These are phyloP conservation scores for Lochmaea crataegi DNA, from an alignment of 2,888 invertebrate genomes.

Conservation along the genomic window DNA sequence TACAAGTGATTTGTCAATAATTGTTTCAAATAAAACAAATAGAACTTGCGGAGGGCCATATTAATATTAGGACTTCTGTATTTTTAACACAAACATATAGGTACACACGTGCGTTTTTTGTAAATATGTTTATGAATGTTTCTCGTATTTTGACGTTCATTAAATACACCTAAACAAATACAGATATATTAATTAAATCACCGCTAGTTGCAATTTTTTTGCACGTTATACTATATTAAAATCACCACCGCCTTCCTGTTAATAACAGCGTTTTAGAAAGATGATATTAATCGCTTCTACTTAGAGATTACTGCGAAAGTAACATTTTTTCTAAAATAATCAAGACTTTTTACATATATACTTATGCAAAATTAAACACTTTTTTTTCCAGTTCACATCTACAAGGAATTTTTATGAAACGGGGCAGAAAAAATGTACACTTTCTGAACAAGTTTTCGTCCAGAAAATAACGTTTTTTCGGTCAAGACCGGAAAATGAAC, in stretches of 20 bases:
- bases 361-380: too few relatives aligned
- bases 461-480: too few relatives aligned
- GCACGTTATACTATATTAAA: not conserved
- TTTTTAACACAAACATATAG: conserved; percentile 52
- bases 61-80: conserved; percentile 52
- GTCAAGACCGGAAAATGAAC: too few relatives aligned
- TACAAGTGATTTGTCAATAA: conserved; percentile 66
- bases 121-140: conserved; percentile 44
- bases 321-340: not conserved
- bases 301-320: too few relatives aligned
- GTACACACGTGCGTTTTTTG: conserved; percentile 52
- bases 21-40: conserved; percentile 64
- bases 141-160: conserved; percentile 47
- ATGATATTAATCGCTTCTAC: not conserved
- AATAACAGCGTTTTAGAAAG: not conserved
- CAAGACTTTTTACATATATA: too few relatives aligned
- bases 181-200: conserved; percentile 61
- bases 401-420: too few relatives aligned
- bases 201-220: conserved; percentile 25
- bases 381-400: too few relatives aligned
- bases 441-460: too few relatives aligned
- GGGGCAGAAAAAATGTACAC: too few relatives aligned
- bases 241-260: conserved; percentile 9
- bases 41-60: conserved; percentile 50
- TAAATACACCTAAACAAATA: conserved; percentile 61